Percentiles rank a stretch among this genome's conserved stretches.
Evolutionary conservation across 2,113 vertebrate genomes (phyloP).

Genomic region (Varanus komodoensis): DNA sequence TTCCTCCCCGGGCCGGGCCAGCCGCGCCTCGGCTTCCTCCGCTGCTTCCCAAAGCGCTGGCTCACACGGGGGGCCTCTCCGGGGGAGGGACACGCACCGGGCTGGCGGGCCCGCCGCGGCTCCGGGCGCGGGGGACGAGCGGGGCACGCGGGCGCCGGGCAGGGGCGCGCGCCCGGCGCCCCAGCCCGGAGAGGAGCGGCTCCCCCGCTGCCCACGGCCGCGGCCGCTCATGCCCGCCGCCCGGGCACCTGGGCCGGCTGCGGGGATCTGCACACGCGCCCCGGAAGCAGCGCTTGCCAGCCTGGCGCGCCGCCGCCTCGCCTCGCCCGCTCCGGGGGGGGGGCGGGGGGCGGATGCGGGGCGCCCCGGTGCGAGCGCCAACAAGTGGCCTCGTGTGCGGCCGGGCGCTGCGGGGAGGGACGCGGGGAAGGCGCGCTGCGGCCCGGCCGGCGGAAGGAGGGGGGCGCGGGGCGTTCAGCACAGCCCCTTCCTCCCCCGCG

Average conservation of each 20-base stretch:
- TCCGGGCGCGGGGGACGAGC: no score
- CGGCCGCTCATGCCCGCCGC: no score
- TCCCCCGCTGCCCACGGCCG: no score
- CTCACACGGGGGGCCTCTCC: neutral
- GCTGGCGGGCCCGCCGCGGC: no score
- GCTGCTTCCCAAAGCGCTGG: neutral
- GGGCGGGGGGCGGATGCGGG: neutral
- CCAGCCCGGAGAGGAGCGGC: no score
- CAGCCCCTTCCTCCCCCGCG: neutral
- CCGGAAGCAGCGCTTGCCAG: no score
- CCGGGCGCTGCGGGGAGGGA: neutral
- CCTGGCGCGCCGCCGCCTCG: neutral
- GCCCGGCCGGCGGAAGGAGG: neutral
- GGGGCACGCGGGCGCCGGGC: no score
- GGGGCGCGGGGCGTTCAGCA: neutral
- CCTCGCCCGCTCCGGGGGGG: neutral
- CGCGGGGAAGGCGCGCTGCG: neutral
- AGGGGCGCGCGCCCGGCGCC: no score
- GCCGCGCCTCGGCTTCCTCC: neutral
- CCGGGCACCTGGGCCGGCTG: no score
- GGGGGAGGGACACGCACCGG: neutral
- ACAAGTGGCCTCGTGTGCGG: constrained; percentile 5
- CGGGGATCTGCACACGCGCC: no score
- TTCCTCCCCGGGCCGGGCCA: neutral
- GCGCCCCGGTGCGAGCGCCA: neutral